A percentile compares a stretch with the other conserved stretches of the same genome.
Evolutionary conservation across 1,140 invertebrate species (phyloP).

Genomic region (Drosophila fuyamai): DNA sequence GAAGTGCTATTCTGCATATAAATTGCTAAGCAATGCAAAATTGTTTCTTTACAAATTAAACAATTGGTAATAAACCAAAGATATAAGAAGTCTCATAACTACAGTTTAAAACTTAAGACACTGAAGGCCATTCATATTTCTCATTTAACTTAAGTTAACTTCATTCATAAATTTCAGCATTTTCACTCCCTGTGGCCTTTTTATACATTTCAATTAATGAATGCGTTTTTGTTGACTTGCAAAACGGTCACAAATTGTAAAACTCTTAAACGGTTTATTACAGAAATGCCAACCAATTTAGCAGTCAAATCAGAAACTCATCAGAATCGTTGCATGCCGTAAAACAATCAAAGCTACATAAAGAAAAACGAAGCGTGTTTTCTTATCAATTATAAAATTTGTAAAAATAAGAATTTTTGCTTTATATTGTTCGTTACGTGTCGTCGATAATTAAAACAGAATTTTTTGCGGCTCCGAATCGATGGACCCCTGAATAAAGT

Average conservation of each 20-base stretch:
- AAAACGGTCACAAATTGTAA: constrained; percentile 60
- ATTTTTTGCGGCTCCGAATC: constrained; percentile 13
- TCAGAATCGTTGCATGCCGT: constrained; percentile 63
- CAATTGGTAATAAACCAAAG: constrained; percentile 31
- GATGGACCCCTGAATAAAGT: not conserved
- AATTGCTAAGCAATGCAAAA: not conserved
- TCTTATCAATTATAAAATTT: constrained; percentile 39
- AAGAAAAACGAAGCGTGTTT: constrained; percentile 23
- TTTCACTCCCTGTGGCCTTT: not conserved
- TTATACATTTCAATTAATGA: constrained; percentile 12
- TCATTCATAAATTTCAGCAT: constrained; percentile 13
- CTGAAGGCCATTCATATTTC: not conserved
- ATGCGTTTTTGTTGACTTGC: constrained; percentile 26
- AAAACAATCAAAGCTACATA: constrained; percentile 10
- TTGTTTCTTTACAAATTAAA: not conserved
- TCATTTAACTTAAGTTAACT: not conserved
- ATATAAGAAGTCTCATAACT: not conserved
- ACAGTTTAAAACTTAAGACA: constrained; percentile 5
- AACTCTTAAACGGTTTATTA: constrained; percentile 52
- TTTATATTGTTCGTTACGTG: constrained; percentile 35
- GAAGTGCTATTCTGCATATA: constrained; percentile 7
- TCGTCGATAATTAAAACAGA: constrained; percentile 57
- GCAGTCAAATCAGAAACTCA: constrained; percentile 56
- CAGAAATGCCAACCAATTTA: constrained; percentile 59
- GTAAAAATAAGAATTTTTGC: constrained; percentile 13